phyloP scores from a whole-genome alignment of 1,140 invertebrate genomes.

The Tetranychus urticae region DNA sequence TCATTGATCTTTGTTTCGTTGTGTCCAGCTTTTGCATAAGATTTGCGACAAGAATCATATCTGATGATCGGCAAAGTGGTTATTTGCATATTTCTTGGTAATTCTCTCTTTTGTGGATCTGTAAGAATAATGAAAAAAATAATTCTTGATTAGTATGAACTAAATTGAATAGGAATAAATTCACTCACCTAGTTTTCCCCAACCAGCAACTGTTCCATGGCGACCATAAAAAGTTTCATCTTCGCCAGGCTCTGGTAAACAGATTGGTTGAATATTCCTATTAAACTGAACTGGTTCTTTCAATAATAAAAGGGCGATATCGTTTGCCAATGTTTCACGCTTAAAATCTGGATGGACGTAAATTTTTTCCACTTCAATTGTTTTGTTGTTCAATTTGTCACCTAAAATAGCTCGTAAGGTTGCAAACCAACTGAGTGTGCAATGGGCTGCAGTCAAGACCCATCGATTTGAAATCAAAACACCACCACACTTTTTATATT shows the following conservation, averaged over 20 bases:
- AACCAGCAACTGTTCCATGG: slow-evolving; percentile 7
- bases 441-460: slow-evolving; percentile 25
- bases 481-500: slow-evolving; percentile 84
- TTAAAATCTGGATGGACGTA: slow-evolving; percentile 51
- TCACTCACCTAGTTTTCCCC: slow-evolving; percentile 1
- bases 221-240: background rate
- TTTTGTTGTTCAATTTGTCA: background rate
- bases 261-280: background rate
- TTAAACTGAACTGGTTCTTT: background rate
- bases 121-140: background rate
- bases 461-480: slow-evolving; percentile 42
- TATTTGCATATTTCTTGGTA: slow-evolving; percentile 63
- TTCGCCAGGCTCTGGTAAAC: background rate
- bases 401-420: slow-evolving; percentile 73
- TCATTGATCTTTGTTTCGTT: slow-evolving; percentile 56
- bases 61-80: slow-evolving; percentile 72
- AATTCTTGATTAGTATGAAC: background rate
- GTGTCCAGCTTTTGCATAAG: slow-evolving; percentile 55
- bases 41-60: slow-evolving; percentile 65
- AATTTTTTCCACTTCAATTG: slow-evolving; percentile 30
- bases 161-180: background rate
- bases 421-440: slow-evolving; percentile 39
- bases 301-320: slow-evolving; percentile 4
- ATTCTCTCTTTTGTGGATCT: slow-evolving; percentile 30
- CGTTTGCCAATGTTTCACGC: slow-evolving; percentile 25